Percentiles rank a stretch among this genome's conserved stretches.
phyloP scores from a whole-genome alignment of 2,888 invertebrate genomes.

The Mallateleia sp. region DNA sequence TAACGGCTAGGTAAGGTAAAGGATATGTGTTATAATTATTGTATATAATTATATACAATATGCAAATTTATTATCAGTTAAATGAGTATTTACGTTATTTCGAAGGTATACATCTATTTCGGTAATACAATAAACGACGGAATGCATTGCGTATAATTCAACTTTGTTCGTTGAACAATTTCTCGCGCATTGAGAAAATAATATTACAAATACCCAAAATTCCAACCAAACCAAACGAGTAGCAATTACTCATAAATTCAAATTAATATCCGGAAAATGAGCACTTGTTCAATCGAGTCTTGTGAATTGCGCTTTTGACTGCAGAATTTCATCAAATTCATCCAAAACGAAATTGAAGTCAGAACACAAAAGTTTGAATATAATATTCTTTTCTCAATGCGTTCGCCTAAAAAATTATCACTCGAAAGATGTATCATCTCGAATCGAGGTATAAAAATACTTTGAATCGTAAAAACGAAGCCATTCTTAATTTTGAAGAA shows the following conservation, averaged over 20 bases:
- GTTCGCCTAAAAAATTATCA: conserved; percentile 32
- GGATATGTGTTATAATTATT: conserved; percentile 84
- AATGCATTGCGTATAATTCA: conserved; percentile 82
- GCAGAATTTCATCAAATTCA: conserved; percentile 7
- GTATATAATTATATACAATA: conserved; percentile 88
- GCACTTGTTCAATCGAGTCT: neutral
- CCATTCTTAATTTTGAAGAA: conserved; percentile 42
- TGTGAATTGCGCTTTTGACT: neutral
- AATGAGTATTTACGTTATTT: conserved; percentile 83
- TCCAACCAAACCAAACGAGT: conserved; percentile 25
- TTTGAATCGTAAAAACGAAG: conserved; percentile 65
- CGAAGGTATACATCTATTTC: conserved; percentile 82
- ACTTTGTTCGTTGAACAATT: conserved; percentile 63
- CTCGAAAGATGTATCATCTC: conserved; percentile 37
- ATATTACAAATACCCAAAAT: conserved; percentile 61
- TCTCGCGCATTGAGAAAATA: conserved; percentile 65
- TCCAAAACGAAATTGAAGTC: neutral
- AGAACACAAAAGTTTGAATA: neutral
- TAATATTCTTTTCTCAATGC: conserved; percentile 45
- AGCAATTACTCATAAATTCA: conserved; percentile 18
- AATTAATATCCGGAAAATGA: conserved; percentile 4
- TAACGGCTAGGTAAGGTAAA: too few relatives aligned
- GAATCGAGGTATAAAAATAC: conserved; percentile 65
- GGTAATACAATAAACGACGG: conserved; percentile 82
- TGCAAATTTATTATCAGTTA: conserved; percentile 82